These are phyloP conservation scores for Aleiodes sp. DNA, from an alignment of 1,140 invertebrate genomes.

Conservation along the genomic window DNA sequence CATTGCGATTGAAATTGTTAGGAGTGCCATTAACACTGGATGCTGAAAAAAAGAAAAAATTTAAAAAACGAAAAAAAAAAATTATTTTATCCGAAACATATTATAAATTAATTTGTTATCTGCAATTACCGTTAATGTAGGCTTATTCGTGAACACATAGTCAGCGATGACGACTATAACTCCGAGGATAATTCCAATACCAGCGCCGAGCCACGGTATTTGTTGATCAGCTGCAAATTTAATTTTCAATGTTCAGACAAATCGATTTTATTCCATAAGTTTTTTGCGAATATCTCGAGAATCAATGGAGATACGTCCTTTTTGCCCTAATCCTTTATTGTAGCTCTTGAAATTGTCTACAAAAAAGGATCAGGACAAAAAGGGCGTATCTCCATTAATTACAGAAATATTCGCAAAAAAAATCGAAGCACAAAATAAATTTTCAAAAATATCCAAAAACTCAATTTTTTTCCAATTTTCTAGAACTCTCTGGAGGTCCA, in stretches of 20 bases:
- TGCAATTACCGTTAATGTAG: conserved; percentile 72
- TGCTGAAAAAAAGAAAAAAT: conserved; percentile 61
- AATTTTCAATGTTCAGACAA: neutral
- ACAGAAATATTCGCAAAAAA: neutral
- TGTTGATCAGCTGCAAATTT: conserved; percentile 73
- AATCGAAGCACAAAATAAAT: no score
- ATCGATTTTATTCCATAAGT: no score
- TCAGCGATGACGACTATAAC: conserved; percentile 77
- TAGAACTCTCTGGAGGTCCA: no score
- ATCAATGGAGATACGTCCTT: no score
- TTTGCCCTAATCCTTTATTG: no score
- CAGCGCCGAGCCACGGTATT: conserved; percentile 79
- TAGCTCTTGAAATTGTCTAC: no score
- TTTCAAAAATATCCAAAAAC: no score
- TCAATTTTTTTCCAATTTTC: conserved; percentile 15
- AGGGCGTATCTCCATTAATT: no score
- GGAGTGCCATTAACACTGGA: conserved; percentile 70
- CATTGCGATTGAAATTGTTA: conserved; percentile 70
- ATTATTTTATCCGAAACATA: neutral
- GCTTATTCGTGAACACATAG: conserved; percentile 73
- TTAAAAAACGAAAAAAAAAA: conserved; percentile 22
- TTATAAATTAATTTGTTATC: conserved; percentile 18
- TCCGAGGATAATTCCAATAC: conserved; percentile 77
- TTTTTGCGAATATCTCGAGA: no score
- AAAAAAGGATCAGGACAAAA: no score